These are phyloP conservation scores for Leptothorax acervorum DNA, from an alignment of 2,888 invertebrate species.

Conservation along the genomic window DNA sequence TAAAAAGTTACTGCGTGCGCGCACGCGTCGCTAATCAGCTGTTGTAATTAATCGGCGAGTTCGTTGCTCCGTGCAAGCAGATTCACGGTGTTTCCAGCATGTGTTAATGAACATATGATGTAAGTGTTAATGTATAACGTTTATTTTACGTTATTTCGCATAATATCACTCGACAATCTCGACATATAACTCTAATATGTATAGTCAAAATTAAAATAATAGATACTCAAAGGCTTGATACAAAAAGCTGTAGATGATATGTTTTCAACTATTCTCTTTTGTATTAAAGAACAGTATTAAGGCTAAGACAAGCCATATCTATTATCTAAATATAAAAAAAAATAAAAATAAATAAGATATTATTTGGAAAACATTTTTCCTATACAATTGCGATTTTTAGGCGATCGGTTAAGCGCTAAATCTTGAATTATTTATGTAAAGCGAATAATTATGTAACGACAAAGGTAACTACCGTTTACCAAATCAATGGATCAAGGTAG, in stretches of 20 bases:
- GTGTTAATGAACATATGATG: neutral
- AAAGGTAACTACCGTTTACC: neutral
- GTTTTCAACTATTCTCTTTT: neutral
- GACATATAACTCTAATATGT: neutral
- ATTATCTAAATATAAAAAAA: neutral
- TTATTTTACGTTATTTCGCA: neutral
- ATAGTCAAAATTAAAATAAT: neutral
- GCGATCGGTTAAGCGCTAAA: neutral
- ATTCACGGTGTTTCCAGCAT: neutral
- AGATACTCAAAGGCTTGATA: neutral
- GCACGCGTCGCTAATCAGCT: slow-evolving; percentile 66
- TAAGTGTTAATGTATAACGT: neutral
- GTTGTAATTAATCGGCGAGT: slow-evolving; percentile 70
- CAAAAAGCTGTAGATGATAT: neutral
- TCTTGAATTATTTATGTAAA: neutral
- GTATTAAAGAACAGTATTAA: neutral
- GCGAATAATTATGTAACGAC: neutral
- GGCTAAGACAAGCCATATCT: neutral
- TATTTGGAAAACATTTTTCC: neutral
- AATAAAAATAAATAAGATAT: neutral
- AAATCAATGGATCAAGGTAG: neutral
- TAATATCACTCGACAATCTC: too few species aligned
- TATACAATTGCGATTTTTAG: neutral
- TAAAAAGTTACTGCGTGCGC: slow-evolving; percentile 66
- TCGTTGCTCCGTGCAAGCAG: slow-evolving; percentile 64